phyloP scores from a whole-genome alignment of 2,113 vertebrate genomes.

The Acinonyx jubatus region DNA sequence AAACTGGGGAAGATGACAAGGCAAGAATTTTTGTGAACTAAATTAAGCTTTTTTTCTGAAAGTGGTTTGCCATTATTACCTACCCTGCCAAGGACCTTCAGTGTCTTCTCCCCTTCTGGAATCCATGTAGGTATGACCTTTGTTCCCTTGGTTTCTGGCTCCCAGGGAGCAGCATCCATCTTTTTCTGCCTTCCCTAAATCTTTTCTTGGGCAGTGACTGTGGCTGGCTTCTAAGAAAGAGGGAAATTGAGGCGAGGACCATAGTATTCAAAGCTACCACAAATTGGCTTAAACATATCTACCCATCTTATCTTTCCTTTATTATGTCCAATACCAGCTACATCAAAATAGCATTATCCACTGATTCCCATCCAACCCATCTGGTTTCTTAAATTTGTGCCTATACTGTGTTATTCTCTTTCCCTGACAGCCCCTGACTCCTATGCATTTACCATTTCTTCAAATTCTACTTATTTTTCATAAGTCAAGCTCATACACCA shows the following conservation, averaged over 20 bases:
- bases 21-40: constrained; percentile 12
- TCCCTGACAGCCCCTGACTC: neutral
- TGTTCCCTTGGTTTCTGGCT: neutral
- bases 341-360: neutral
- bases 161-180: neutral
- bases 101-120: neutral
- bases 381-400: neutral
- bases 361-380: neutral
- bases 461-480: constrained; percentile 14
- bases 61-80: neutral
- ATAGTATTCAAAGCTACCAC: neutral
- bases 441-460: neutral
- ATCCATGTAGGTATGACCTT: neutral
- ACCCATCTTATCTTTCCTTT: constrained; percentile 39
- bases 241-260: neutral
- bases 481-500: neutral
- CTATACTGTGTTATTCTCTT: neutral
- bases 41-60: constrained; percentile 23
- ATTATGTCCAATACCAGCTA: neutral
- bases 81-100: neutral
- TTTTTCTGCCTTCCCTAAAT: neutral
- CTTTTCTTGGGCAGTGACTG: neutral
- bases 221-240: neutral
- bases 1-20: neutral
- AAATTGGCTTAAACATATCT: neutral